Evolutionary conservation across 1,140 invertebrate species (phyloP), one percentile per base, ranked within the genome.

Genomic region (Phortica variegata): DNA sequence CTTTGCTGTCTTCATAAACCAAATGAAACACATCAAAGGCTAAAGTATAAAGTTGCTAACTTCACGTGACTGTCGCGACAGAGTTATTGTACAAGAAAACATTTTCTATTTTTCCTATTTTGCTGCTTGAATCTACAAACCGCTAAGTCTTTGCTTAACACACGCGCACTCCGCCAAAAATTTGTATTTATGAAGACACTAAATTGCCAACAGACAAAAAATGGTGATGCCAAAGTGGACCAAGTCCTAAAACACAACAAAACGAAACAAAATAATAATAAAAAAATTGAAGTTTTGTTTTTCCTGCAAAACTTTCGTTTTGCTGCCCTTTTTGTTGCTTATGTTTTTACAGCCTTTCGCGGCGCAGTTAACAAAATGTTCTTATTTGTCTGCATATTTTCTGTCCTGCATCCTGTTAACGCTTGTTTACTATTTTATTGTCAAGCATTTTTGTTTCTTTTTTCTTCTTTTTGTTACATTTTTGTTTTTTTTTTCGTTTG

Each of bases 101-200:
- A n/a, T n/a, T n/a, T n/a, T n/a, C n/a, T n/a, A n/a, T n/a, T n/a
- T n/a, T n/a, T n/a, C n/a, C n/a, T n/a, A n/a, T n/a, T n/a, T n/a
- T n/a, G n/a, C n/a, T n/a, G n/a, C n/a, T n/a, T n/a, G n/a, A n/a
- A n/a, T n/a, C n/a, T n/a, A n/a, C n/a, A n/a, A n/a, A n/a, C n/a
- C n/a, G n/a, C n/a, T n/a, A n/a, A n/a, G n/a, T n/a, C n/a, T n/a
- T n/a, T n/a, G n/a, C n/a, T n/a, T n/a, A n/a, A n/a, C n/a, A n/a
- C n/a, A n/a, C n/a, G n/a, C 6, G 47, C 63, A 56, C 56, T 65
- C 58, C 49, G 53, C 34, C 44, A 48, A 47, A 56, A 68, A 66
- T 68, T 66, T 68, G 63, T 63, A 68, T 66, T 66, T 68, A 68
- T 68, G 56, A 66, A 50, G 63, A 62, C 63, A 66, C 57, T 63